Evolutionary conservation across 2,113 vertebrate species (phyloP), one percentile per base, ranked within the genome.

Genomic region (Mirza zaza): DNA sequence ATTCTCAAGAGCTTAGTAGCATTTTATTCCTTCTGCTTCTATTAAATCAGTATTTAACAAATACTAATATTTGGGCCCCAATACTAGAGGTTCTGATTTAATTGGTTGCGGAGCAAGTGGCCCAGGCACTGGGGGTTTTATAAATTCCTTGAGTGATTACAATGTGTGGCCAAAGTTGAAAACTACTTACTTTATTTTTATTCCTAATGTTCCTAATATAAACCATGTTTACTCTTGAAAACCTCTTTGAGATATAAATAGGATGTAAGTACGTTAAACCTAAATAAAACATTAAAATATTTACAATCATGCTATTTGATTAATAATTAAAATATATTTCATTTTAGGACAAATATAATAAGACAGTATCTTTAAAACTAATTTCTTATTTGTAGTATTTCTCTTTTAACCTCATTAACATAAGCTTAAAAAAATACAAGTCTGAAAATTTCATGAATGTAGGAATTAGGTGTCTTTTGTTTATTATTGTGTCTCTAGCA

Each of bases 271-370:
- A 94, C 14, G 80, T 83, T 83, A 94, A 84, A 87, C 76, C 20
- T 90, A 90, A 79, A 63, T 21, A 85, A 70, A n/a, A 61, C 65
- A 84, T 48, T 77, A 61, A 93, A 87, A 63, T 50, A 76, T 71
- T 86, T 63, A 29, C 79, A 73, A 77, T 39, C 29, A 89, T 55
- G 20, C 8, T 11, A 80, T 65, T 79, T 90, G 32, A 34, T 52
- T 39, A 79, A 32, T 45, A 90, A 87, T 84, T 71, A 85, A 96
- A 95, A 83, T 25, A 79, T 14, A 96, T 25, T 88, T 91, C 9
- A 94, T 45, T 92, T 91, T 84, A 95, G 42, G 59, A 91, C 80
- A 92, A 70, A 94, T 76, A 76, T 80, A 91, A 92, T 29, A 93
- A 83, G 70, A 32, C 1, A 36, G 45, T 77, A 27, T 86, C 29